Evolutionary conservation across 2,888 invertebrate species (phyloP), one percentile per base, ranked within the genome.

Genomic region (Pyrrhosoma nymphula): DNA sequence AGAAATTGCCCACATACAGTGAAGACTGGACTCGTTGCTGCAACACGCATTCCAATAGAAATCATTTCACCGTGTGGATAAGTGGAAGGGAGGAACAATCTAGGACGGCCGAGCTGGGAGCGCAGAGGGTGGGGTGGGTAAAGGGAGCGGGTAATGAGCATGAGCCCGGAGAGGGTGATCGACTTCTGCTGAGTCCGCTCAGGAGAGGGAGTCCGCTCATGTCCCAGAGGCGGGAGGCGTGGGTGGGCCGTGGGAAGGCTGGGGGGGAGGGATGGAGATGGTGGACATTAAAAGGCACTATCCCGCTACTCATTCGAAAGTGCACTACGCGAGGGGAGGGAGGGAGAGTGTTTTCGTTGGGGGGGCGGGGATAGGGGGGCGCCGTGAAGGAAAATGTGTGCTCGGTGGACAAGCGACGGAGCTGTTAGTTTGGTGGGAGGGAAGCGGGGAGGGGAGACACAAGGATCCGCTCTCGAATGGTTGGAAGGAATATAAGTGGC

Each of bases 201-300:
- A 47, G 63, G 69, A 69, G 47, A n/a, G 93, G n/a, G 63, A 93
- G 35, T n/a, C n/a, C n/a, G n/a, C n/a, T 35, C 82, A 69, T 75
- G 93, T 93, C 93, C 39, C 69, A n/a, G 47, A 47, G 23, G 93
- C n/a, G 69, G 47, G 60, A 91, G 4, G 90, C 20, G 26, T 26
- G n/a, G 47, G 47, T 47, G 47, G 47, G 47, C 47, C 47, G 47
- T 47, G 47, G 47, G 47, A 47, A 47, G 47, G 90, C 16, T 8
- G 90, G 3, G 47, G 47, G 26, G 56, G 18, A 56, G 90, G n/a
- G 91, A 23, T 26, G 60, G 69, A n/a, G 47, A 69, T 75, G 23
- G 93, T 2, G 82, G 26, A 55, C 69, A 69, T 93, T 93, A 69
- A 69, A 69, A 93, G 69, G 39, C 93, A 93, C 69, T 69, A 69